Percentiles rank a stretch among this genome's conserved stretches.
Evolutionary conservation across 1,140 invertebrate genomes (phyloP).

Genomic region (Aphis gossypii): DNA sequence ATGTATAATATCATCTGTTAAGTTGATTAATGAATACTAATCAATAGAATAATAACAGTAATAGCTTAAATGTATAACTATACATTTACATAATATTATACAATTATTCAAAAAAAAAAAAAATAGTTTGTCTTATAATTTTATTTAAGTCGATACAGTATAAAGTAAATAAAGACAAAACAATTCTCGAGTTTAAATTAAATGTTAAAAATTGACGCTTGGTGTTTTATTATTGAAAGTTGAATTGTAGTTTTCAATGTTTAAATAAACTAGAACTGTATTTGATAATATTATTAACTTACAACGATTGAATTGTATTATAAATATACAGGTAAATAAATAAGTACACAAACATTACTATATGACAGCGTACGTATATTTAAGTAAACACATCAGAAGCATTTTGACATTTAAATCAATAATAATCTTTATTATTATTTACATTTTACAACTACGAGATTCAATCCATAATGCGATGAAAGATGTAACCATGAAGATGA

Average conservation of each 20-base stretch:
- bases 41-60: not conserved
- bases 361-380: not conserved
- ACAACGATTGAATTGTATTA: too few relatives aligned
- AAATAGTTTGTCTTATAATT: not conserved
- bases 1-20: not conserved
- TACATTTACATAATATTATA: constrained; percentile 17
- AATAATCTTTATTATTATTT: too few relatives aligned
- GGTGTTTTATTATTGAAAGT: not conserved
- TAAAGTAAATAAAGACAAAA: too few relatives aligned
- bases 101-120: constrained; percentile 4
- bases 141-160: not conserved
- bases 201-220: not conserved
- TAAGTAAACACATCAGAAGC: not conserved
- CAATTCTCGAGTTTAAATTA: not conserved
- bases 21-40: constrained; percentile 12
- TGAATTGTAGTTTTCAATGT: not conserved
- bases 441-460: not conserved
- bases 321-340: not conserved
- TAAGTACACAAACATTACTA: not conserved
- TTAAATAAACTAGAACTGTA: not conserved
- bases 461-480: not conserved
- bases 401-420: not conserved
- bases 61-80: not conserved
- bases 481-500: not conserved
- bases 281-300: not conserved